Conservation (phyloP, 2,113 vertebrate species). For the Himantopus leucocephalus region DNA sequence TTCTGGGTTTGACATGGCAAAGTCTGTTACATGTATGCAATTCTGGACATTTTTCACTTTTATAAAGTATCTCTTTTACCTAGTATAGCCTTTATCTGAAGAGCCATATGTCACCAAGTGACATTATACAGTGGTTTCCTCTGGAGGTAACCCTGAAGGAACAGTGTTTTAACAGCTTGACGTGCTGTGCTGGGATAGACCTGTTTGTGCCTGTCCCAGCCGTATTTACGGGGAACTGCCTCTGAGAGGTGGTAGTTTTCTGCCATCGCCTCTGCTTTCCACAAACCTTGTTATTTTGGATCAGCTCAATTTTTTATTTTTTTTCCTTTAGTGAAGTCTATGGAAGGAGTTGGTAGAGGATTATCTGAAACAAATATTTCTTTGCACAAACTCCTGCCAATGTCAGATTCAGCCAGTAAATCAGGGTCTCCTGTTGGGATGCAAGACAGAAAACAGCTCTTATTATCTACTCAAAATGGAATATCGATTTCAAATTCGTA, state of each 20-base stretch:
- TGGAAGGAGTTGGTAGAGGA: not conserved
- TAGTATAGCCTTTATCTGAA: not conserved
- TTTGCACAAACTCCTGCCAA: not conserved
- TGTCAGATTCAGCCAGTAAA: not conserved
- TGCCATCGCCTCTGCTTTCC: not conserved
- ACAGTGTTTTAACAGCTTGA: not conserved
- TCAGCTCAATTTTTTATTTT: not conserved
- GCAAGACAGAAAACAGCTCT: not conserved
- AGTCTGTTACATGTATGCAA: rapidly evolving
- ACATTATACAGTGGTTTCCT: not conserved
- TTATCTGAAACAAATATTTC: not conserved
- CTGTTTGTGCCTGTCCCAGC: not conserved
- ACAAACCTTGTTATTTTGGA: not conserved
- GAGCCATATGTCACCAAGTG: not conserved
- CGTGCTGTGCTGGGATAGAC: not conserved
- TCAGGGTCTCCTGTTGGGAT: not conserved
- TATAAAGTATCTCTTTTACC: not conserved
- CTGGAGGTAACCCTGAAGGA: not conserved
- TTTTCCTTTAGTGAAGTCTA: not conserved
- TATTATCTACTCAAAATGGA: not conserved
- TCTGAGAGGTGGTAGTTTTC: not conserved
- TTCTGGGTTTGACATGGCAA: not conserved
- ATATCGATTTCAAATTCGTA: not conserved
- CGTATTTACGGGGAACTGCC: not conserved
- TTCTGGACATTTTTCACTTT: not conserved